These are phyloP conservation scores for Corythornis cristatus DNA, from an alignment of 2,113 vertebrate species.

Conservation along the genomic window DNA sequence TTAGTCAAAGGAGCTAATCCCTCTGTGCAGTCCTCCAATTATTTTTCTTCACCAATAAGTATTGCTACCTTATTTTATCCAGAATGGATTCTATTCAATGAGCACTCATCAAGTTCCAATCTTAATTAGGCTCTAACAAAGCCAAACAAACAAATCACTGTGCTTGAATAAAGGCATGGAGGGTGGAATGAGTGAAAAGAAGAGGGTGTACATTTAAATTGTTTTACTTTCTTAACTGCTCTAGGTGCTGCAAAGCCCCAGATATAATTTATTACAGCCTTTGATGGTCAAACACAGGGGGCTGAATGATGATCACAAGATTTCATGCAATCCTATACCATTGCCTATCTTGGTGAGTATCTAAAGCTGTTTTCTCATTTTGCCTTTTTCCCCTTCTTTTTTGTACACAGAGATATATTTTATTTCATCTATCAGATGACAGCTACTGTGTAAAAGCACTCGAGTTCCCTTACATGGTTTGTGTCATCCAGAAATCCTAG, in stretches of 20 bases:
- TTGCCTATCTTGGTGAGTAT: background rate
- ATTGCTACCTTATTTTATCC: conserved; percentile 35
- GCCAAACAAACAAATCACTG: conserved; percentile 56
- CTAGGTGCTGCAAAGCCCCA: conserved; percentile 5
- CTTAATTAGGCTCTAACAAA: conserved; percentile 59
- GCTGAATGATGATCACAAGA: conserved; percentile 15
- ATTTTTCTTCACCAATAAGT: conserved; percentile 46
- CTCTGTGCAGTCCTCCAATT: conserved; percentile 18
- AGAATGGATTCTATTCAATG: conserved; percentile 38
- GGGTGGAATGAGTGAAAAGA: conserved; percentile 15
- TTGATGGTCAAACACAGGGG: conserved; percentile 22
- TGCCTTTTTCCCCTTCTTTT: background rate
- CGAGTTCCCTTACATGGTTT: conserved; percentile 34
- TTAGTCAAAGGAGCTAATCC: conserved; percentile 53
- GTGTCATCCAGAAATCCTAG: conserved; percentile 38
- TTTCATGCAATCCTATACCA: background rate
- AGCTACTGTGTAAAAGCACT: conserved; percentile 36
- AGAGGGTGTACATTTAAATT: conserved; percentile 25
- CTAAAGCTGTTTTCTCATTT: conserved; percentile 37
- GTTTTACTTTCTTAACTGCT: conserved; percentile 24
- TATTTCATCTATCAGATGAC: conserved; percentile 55
- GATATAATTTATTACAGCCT: conserved; percentile 23
- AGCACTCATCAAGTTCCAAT: conserved; percentile 45
- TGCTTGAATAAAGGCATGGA: conserved; percentile 26
- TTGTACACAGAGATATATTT: conserved; percentile 6